Base-by-base conservation (phyloP, 2,888 invertebrate species). In the Pharmacophagus antenor region DNA sequence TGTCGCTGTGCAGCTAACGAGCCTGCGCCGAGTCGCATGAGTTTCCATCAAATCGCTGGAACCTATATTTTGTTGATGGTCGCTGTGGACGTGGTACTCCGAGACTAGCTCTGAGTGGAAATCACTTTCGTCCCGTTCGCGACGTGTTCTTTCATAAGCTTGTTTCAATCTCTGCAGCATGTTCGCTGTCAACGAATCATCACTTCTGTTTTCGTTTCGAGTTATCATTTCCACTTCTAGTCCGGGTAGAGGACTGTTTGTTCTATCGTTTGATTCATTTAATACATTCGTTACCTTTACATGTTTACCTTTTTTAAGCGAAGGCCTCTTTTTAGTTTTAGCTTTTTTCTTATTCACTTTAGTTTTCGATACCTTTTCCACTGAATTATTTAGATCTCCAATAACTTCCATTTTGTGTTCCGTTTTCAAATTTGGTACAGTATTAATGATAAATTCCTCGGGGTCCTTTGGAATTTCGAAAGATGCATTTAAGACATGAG, bases 231-330 rank as follows among this genome's bases (percentile, higher is more conserved):
- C 88, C 21, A 88, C 76, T 3, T 83, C 63, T 12, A 89, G 70
- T 0, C 75, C 82, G 1, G 88, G 88, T 41, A 88, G 68, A 5
- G 88, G 84, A 65, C 88, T 86, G 48, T 70, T 68, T 17, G 80
- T 77, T 65, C 73, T 70, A 54, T 80, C 78, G 42, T 74, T 74
- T 53, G 67, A 63, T 53, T 56, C 50, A 60, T 58, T 62, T 61
- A 59, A 23, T 37, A 23, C 47, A 25, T 37, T 48, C 21, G 44
- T 31, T 50, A 50, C 31, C 1, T 53, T 42, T 20, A 27, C 15
- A 3, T 25, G 41, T 58, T 64, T 68, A 65, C 61, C 59, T 70
- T 54, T 65, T 65, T 59, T 56, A 61, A 62, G 21, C 22, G n/a
- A 42, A 52, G 59, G 56, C 63, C 63, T 31, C 53, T 46, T 57